These are phyloP conservation scores for Paelopatides confundens DNA, from an alignment of 53 echinoderm and acorn worm species.

Conservation along the genomic window DNA sequence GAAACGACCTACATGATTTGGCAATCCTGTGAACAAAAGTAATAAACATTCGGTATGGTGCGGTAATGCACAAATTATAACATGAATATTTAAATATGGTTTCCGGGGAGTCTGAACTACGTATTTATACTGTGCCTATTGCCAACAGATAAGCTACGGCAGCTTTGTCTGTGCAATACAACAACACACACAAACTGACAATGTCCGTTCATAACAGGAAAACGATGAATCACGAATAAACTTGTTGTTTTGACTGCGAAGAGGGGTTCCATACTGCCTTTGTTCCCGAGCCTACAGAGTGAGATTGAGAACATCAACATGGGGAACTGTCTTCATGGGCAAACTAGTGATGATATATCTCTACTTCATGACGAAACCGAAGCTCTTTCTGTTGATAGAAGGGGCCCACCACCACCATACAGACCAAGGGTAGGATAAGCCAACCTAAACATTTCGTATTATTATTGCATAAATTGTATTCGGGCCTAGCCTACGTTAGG, in stretches of 20 bases:
- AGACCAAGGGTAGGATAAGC: slow-evolving; percentile 49
- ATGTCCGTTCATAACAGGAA: neutral
- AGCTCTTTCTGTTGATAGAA: slow-evolving; percentile 70
- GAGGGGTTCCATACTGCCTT: slow-evolving; percentile 13
- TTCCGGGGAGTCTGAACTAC: neutral
- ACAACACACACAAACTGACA: neutral
- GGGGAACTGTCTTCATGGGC: slow-evolving; percentile 99
- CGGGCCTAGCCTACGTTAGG: too few relatives aligned
- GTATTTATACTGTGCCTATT: neutral
- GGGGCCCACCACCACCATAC: slow-evolving; percentile 98
- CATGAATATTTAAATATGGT: neutral
- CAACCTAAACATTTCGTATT: neutral
- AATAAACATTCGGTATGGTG: neutral
- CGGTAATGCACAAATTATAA: too few relatives aligned
- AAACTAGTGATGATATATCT: slow-evolving; percentile 95
- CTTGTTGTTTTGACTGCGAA: slow-evolving; percentile 18
- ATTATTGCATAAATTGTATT: too few relatives aligned
- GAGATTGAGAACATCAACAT: slow-evolving; percentile 55
- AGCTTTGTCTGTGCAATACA: too few relatives aligned
- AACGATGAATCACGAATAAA: slow-evolving; percentile 28
- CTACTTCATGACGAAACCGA: slow-evolving; percentile 87
- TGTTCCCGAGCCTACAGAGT: neutral
- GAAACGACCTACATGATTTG: neutral
- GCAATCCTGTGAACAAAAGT: neutral
- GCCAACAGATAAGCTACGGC: neutral